Base-by-base conservation (phyloP, 2,888 invertebrate genomes). In the Rhagonycha fulva region DNA sequence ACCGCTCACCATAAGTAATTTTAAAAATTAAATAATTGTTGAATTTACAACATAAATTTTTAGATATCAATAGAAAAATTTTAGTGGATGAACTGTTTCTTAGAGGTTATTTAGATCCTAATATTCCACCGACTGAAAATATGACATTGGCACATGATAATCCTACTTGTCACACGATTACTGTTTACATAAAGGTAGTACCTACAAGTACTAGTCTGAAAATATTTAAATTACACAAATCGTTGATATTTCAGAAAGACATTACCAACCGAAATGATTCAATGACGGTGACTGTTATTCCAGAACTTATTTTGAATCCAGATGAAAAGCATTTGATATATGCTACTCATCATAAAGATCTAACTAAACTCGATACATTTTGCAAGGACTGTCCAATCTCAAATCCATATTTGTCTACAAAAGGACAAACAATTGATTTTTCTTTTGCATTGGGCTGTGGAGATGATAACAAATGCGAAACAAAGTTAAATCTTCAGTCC, bases 401-500 rank as follows among this genome's bases (percentile, higher is more conserved):
- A 14, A 82, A 83, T 70, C 73, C 78, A 66, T 72, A 70, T 11
- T 77, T 70, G 9, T 84, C 85, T 0, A 82, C 81, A 24, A 77
- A 76, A 5, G 80, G 81, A 12, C 81, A 82, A 24, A 70, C 78
- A 4, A 69, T 84, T 19, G 79, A 79, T 9, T 77, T 88, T 32
- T 82, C 85, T 0, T 87, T 86, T 76, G 79, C 82, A 12, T 78
- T 85, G n/a, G 84, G 84, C 26, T 87, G 87, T 76, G 85, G 85
- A 5, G 72, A 76, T n/a, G 85, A 85, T 71, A 82, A 84, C 32
- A 72, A 84, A 61, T 87, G 87, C 76, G 70, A 73, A 0, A 81
- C 86, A 0, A 77, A 81, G 24, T 79, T 86, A 12, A 76, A 80
- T 30, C 72, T 86, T 14, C 71, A 82, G 23, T 72, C 82, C 0